Conservation (phyloP, 2,113 vertebrate genomes). For the Eublepharis macularius region DNA sequence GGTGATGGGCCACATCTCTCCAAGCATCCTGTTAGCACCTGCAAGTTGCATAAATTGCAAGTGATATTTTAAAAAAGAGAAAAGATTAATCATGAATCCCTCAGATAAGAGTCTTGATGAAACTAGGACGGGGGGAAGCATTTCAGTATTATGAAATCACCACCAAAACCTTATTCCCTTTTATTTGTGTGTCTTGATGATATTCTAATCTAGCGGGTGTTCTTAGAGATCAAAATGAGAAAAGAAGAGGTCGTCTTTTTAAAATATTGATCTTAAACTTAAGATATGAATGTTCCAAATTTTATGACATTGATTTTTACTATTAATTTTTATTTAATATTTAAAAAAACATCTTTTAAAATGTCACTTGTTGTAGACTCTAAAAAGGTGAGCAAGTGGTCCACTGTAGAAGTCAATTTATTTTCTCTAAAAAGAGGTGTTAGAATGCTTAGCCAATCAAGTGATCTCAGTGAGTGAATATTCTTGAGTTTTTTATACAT, state of each 20-base stretch:
- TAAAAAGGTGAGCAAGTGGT: neutral
- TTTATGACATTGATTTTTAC: accelerated
- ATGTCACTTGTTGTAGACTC: neutral
- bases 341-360: neutral
- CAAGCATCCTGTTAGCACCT: too few species aligned
- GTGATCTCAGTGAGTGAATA: constrained; percentile 16
- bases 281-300: neutral
- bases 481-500: constrained; percentile 15
- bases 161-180: neutral
- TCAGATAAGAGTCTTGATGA: too few species aligned
- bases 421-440: constrained; percentile 22
- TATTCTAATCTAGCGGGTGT: neutral
- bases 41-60: too few species aligned
- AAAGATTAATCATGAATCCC: too few species aligned
- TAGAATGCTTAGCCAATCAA: constrained; percentile 42
- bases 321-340: neutral
- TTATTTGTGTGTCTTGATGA: neutral
- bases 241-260: neutral
- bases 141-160: neutral
- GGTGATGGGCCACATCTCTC: too few species aligned
- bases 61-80: too few species aligned
- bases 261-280: constrained; percentile 16
- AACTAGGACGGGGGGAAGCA: neutral
- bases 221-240: neutral
- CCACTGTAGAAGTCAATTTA: constrained; percentile 4